A percentile compares a stretch with the other conserved stretches of the same genome.
Evolutionary conservation across 2,797 vertebrate species (phyloP).

Genomic region (Epinephelus malabaricus): DNA sequence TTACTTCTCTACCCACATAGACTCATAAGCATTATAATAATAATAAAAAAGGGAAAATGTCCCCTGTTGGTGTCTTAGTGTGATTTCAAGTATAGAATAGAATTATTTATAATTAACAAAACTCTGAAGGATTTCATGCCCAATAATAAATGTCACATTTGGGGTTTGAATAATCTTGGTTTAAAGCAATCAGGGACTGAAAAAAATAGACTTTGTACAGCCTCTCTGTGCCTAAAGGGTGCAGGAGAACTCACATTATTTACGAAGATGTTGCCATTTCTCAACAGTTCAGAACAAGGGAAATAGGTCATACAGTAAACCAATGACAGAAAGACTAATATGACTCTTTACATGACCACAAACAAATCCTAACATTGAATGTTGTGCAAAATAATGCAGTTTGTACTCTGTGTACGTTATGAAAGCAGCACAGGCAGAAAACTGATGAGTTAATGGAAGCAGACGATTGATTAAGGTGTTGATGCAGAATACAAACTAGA

Average conservation of each 20-base stretch:
- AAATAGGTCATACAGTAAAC: slow-evolving; percentile 18
- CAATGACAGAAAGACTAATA: slow-evolving; percentile 10
- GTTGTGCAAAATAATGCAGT: background rate
- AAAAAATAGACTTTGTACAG: background rate
- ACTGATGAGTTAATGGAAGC: slow-evolving; percentile 9
- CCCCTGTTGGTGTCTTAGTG: no score
- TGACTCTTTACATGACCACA: slow-evolving; percentile 10
- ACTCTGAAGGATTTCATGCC: slow-evolving; percentile 9
- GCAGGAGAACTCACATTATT: slow-evolving; percentile 13
- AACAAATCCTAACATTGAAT: background rate
- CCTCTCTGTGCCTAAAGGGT: slow-evolving; percentile 4
- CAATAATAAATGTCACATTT: slow-evolving; percentile 25
- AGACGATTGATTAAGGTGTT: slow-evolving; percentile 5
- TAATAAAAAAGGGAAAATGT: no score
- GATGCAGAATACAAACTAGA: background rate
- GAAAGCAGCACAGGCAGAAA: background rate
- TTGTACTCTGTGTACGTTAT: background rate
- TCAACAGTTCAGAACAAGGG: slow-evolving; percentile 8
- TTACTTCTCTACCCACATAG: no score
- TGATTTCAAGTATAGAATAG: no score
- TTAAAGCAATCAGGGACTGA: background rate
- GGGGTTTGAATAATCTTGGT: slow-evolving; percentile 13
- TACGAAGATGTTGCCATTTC: background rate
- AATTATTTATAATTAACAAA: no score
- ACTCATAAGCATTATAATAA: no score